Conservation (phyloP, 1,140 invertebrate genomes). For the Catajapyx aquilonaris region DNA sequence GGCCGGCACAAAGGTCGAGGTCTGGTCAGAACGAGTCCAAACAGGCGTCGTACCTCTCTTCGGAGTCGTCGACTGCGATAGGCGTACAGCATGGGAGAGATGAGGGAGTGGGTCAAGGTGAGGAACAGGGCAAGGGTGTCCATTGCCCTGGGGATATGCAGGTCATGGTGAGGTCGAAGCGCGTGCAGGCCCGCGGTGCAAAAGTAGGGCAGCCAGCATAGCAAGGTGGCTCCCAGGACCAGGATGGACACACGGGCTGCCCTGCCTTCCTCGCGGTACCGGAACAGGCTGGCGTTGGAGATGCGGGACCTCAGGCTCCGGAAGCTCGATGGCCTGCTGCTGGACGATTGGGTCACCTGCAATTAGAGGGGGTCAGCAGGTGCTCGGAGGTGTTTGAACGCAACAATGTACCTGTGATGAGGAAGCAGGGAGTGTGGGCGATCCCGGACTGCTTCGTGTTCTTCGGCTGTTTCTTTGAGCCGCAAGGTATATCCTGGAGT, state of each 20-base stretch:
- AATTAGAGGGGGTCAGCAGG: background rate
- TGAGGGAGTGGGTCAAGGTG: constrained; percentile 39
- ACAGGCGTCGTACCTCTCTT: constrained; percentile 38
- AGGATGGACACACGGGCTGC: constrained; percentile 55
- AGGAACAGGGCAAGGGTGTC: constrained; percentile 35
- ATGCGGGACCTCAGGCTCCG: constrained; percentile 43
- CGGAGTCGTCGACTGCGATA: constrained; percentile 52
- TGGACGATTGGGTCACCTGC: constrained; percentile 5
- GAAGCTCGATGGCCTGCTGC: constrained; percentile 9
- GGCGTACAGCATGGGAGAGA: constrained; percentile 55
- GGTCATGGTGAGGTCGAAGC: constrained; percentile 20
- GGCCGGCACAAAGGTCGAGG: constrained; percentile 14
- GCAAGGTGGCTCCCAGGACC: constrained; percentile 43
- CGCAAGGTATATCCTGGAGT: constrained; percentile 44
- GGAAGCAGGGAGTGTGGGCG: constrained; percentile 15
- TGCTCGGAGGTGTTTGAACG: background rate
- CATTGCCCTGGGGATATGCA: constrained; percentile 18
- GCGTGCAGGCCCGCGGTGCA: constrained; percentile 25
- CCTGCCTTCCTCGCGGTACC: constrained; percentile 56
- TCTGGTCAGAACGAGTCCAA: constrained; percentile 25
- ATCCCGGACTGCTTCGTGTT: constrained; percentile 37
- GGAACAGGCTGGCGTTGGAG: constrained; percentile 60
- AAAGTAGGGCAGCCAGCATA: constrained; percentile 45
- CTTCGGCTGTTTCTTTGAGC: constrained; percentile 43
- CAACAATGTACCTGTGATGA: background rate